A percentile compares a stretch with the other conserved stretches of the same genome.
Evolutionary conservation across 30 jellyfish, hydroid and myxozoan genomes (phyloP).

Genomic region (Aurelia coerulea): DNA sequence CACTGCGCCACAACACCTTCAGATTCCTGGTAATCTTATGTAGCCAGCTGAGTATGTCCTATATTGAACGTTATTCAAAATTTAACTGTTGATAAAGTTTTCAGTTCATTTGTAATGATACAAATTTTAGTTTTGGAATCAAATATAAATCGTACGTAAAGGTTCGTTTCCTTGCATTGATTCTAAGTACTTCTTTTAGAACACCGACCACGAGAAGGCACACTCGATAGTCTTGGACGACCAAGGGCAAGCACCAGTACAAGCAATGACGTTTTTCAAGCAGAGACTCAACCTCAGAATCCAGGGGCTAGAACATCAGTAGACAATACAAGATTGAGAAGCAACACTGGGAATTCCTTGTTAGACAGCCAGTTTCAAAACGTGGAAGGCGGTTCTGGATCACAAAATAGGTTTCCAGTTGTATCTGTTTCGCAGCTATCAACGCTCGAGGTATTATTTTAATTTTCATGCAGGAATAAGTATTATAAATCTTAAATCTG

Average conservation of each 20-base stretch:
- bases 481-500: background rate
- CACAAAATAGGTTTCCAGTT: conserved; percentile 17
- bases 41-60: too few relatives aligned
- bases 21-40: too few relatives aligned
- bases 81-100: too few relatives aligned
- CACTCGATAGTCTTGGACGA: conserved; percentile 39
- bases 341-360: background rate
- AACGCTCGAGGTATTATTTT: conserved; percentile 15
- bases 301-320: background rate
- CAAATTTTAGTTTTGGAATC: too few relatives aligned
- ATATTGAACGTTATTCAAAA: too few relatives aligned
- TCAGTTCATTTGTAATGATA: too few relatives aligned
- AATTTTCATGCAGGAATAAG: background rate
- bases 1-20: too few relatives aligned
- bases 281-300: conserved; percentile 22
- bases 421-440: conserved; percentile 58
- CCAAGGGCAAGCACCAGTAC: conserved; percentile 26
- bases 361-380: conserved; percentile 4
- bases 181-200: background rate
- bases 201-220: conserved; percentile 47
- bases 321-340: conserved; percentile 1
- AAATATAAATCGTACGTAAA: too few relatives aligned
- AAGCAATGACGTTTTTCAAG: conserved; percentile 8
- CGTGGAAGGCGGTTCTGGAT: background rate
- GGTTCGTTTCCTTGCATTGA: too few relatives aligned